Base-by-base conservation (phyloP, 2,888 invertebrate genomes). In the Ypsolopha sequella region DNA sequence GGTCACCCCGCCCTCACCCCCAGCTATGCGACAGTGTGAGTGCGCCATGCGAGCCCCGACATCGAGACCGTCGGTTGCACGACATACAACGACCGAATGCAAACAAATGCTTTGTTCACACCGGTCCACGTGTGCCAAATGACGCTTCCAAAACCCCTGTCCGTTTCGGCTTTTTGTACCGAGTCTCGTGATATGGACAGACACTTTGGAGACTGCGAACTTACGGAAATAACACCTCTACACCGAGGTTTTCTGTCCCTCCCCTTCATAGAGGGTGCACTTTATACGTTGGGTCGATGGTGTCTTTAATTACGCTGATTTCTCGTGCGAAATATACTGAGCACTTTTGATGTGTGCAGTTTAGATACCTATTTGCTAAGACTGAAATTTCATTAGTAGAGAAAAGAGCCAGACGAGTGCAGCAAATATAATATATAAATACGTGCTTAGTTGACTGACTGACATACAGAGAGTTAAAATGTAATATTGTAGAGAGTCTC, bases 1-100 rank as follows among this genome's bases (percentile, higher is more conserved):
- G 70, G 76, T 68, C 75, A 73, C 78, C 75, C 80, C 81, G 74
- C 81, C 74, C 82, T 78, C 79, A 66, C 79, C 80, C 81, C 79
- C 63, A 71, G 59, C 68, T 68, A 63, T 78, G 82, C 80, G 82
- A 73, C 80, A 70, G 84, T 84, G 80, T 84, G 84, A 75, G 85
- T 84, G 80, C 76, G 76, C 71, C 62, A 65, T 70, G 66, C 72
- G 69, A 73, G 73, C 76, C 66, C 70, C 74, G 65, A 64, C 66
- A 65, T 66, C 58, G 73, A 76, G 73, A 48, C 41, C 46, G 48
- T 74, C 71, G 67, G 70, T 61, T 7, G 14, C 39, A 35, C 9
- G 10, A 41, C 34, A 67, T 65, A 61, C 63, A 66, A 64, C 60
- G 67, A 67, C 70, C 70, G 66, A 72, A 76, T 75, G 75, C 72